Evolutionary conservation across 2,113 vertebrate genomes (phyloP), one percentile per base, ranked within the genome.

Genomic region (Pagrus major): DNA sequence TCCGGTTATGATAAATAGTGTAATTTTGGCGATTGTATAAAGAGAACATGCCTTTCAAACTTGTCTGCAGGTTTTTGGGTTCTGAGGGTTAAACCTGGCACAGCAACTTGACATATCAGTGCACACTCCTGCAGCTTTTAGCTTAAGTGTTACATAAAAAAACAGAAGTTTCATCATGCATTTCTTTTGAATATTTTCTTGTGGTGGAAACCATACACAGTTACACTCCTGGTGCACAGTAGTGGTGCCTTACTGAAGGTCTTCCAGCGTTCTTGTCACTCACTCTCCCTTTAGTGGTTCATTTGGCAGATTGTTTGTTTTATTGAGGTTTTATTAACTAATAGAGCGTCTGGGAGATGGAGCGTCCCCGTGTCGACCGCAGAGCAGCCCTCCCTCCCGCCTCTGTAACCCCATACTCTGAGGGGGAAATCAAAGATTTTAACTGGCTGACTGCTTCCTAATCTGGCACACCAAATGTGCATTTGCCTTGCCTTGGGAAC

Each of bases 251-350:
- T 12, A 12, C 44, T 70, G 65, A 83, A 78, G 51, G 37, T 58
- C 39, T 67, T 80, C 69, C 70, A 86, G 41, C 31, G 6, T 77
- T 65, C 73, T 64, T 81, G 83, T 90, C 90, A 88, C 42, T 91
- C 88, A 78, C 42, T 80, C 73, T 25, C 39, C 84, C 29, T 16
- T 83, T 88, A 82, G 85, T 16, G 71, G 74, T 74, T 85, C 73
- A 64, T 88, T 86, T 90, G 66, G 67, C 66, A 80, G 65, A 69
- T 39, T 80, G 79, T 92, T 93, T 89, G 74, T 88, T 92, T 92
- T 85, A 85, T 84, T 85, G 76, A 67, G 88, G 84, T 92, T 91
- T 90, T 89, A 93, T 92, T 90, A 87, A 91, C 86, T 86, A 90
- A 88, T 82, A 78, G 70, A 58, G 75, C 59, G 83, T 87, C 79